phyloP scores from a whole-genome alignment of 30 jellyfish, hydroid and myxozoan genomes.

The Sanderia malayensis region DNA sequence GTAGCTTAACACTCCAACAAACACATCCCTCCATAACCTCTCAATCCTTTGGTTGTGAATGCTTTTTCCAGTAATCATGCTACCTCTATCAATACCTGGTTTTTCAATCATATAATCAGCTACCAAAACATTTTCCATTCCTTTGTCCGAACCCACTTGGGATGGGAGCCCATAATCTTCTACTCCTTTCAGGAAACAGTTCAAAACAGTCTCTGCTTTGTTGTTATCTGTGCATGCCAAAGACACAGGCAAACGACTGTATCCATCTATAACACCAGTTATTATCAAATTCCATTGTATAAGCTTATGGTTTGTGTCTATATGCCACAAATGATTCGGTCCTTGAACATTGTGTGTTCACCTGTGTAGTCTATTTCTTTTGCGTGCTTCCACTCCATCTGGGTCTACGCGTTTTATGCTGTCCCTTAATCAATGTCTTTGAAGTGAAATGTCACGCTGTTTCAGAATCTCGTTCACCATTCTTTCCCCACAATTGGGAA shows the following conservation, averaged over 20 bases:
- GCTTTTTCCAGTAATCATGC: conserved; percentile 63
- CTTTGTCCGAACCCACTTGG: conserved; percentile 54
- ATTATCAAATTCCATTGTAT: conserved; percentile 49
- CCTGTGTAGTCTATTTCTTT: conserved; percentile 18
- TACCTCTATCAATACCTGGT: conserved; percentile 39
- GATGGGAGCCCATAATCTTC: conserved; percentile 49
- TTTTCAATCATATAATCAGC: conserved; percentile 43
- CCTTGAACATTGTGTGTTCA: conserved; percentile 63
- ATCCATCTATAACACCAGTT: conserved; percentile 61
- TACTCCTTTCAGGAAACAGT: conserved; percentile 26
- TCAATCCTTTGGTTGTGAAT: conserved; percentile 58
- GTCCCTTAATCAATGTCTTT: conserved; percentile 20
- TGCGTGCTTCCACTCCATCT: conserved; percentile 18
- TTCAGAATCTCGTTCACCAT: conserved; percentile 13
- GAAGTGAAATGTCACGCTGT: conserved; percentile 7
- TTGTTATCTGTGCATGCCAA: conserved; percentile 35
- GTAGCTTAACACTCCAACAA: conserved; percentile 23
- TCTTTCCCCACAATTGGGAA: conserved; percentile 19
- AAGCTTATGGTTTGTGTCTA: conserved; percentile 56
- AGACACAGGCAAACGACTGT: conserved; percentile 49
- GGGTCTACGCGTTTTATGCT: conserved; percentile 25
- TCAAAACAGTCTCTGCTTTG: conserved; percentile 36
- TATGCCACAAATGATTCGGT: conserved; percentile 63
- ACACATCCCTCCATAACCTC: conserved; percentile 56
- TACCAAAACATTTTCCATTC: conserved; percentile 49